Conservation (phyloP, 2,888 invertebrate genomes). For the Tinea semifulvella region DNA sequence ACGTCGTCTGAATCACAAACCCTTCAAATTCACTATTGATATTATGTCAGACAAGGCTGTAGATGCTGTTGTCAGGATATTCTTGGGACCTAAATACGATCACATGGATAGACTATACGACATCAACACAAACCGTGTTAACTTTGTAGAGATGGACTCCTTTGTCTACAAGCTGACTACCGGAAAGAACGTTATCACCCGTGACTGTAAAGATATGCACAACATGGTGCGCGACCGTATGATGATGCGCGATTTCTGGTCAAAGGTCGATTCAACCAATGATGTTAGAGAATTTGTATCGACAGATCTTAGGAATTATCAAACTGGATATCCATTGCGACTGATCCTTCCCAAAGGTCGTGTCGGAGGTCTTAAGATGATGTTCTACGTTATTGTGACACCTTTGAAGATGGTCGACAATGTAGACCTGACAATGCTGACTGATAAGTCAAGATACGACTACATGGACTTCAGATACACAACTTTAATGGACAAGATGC, state of each 20-base stretch:
- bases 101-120: slow-evolving; percentile 62
- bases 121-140: slow-evolving; percentile 65
- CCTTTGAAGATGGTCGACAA: slow-evolving; percentile 58
- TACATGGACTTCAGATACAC: slow-evolving; percentile 41
- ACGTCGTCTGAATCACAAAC: slow-evolving; percentile 71
- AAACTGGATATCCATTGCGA: slow-evolving; percentile 76
- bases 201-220: slow-evolving; percentile 71
- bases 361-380: slow-evolving; percentile 71
- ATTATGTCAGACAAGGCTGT: slow-evolving; percentile 63
- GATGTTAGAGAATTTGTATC: slow-evolving; percentile 38
- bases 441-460: slow-evolving; percentile 33
- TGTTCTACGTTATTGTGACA: slow-evolving; percentile 70
- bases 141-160: slow-evolving; percentile 72
- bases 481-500: slow-evolving; percentile 66
- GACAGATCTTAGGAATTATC: slow-evolving; percentile 50
- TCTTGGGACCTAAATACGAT: slow-evolving; percentile 76
- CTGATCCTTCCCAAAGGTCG: slow-evolving; percentile 77
- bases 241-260: slow-evolving; percentile 70
- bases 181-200: slow-evolving; percentile 72
- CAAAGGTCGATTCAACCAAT: slow-evolving; percentile 65
- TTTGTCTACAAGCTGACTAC: slow-evolving; percentile 68
- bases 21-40: slow-evolving; percentile 66
- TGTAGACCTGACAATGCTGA: slow-evolving; percentile 45
- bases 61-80: slow-evolving; percentile 71
- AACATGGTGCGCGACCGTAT: slow-evolving; percentile 73